Evolutionary conservation across 2,797 vertebrate species (phyloP).

Genomic region (Moxostoma hubbsi): DNA sequence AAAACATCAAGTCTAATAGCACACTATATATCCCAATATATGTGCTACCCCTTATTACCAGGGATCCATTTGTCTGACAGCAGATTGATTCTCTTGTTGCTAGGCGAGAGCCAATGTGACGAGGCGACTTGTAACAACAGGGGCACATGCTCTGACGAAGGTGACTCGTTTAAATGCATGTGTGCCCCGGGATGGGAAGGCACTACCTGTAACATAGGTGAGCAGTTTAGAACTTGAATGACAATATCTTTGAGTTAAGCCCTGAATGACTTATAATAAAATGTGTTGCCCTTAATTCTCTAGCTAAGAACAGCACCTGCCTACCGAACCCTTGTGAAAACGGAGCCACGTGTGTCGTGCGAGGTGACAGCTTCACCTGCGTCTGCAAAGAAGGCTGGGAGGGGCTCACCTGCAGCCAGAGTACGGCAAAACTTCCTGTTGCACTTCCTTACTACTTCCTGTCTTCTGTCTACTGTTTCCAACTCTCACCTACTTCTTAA

Average conservation of each 20-base stretch:
- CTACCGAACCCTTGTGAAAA: conserved; percentile 96
- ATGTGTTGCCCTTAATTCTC: background rate
- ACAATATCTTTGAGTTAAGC: background rate
- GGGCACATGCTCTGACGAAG: conserved; percentile 92
- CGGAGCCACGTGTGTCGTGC: conserved; percentile 94
- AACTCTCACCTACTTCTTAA: conserved; percentile 52
- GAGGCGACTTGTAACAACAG: conserved; percentile 96
- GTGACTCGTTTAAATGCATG: conserved; percentile 93
- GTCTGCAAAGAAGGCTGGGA: conserved; percentile 99
- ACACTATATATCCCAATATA: background rate
- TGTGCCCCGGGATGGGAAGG: conserved; percentile 95
- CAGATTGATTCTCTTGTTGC: conserved; percentile 12
- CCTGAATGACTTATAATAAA: background rate
- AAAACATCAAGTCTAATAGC: too few species aligned
- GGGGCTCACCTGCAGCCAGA: conserved; percentile 92
- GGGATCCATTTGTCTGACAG: background rate
- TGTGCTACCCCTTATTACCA: too few species aligned
- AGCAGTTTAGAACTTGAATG: background rate
- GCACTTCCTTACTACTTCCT: conserved; percentile 38
- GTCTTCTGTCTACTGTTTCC: conserved; percentile 49
- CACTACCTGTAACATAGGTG: conserved; percentile 79
- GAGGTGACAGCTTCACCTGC: conserved; percentile 90
- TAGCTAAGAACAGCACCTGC: conserved; percentile 97
- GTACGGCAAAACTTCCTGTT: conserved; percentile 77
- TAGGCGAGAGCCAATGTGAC: conserved; percentile 97